A percentile compares a stretch with the other conserved stretches of the same genome.
phyloP scores from a whole-genome alignment of 2,113 vertebrate genomes.

The Muntiacus reevesi region DNA sequence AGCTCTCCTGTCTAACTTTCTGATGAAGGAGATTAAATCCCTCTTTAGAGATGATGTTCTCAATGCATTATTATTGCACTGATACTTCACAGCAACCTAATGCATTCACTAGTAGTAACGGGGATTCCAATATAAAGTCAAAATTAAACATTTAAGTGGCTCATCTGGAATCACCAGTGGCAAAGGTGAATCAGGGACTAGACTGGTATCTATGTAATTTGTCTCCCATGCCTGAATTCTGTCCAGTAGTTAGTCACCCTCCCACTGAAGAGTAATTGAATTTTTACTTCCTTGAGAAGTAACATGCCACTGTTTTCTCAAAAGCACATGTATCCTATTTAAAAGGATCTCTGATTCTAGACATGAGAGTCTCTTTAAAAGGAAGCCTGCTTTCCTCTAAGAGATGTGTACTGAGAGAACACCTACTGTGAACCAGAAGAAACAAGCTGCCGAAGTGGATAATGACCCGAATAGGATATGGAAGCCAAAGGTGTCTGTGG shows the following conservation, averaged over 20 bases:
- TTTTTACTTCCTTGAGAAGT: neutral
- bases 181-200: neutral
- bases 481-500: constrained; percentile 36
- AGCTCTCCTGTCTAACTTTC: neutral
- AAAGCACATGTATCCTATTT: neutral
- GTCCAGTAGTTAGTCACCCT: neutral
- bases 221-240: neutral
- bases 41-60: neutral
- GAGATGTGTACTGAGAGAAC: constrained; percentile 2
- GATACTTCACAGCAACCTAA: neutral
- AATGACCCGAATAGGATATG: constrained; percentile 27
- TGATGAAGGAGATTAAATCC: neutral
- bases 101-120: neutral
- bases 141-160: neutral
- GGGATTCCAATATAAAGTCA: neutral
- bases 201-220: neutral
- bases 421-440: neutral
- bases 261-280: neutral
- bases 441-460: constrained; percentile 28
- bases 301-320: neutral
- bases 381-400: neutral
- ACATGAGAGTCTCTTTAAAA: neutral
- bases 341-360: constrained; percentile 17
- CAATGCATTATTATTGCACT: neutral
- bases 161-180: neutral